Evolutionary conservation across 2,797 vertebrate genomes (phyloP).

Genomic region (Odontamblyopus rebecca): DNA sequence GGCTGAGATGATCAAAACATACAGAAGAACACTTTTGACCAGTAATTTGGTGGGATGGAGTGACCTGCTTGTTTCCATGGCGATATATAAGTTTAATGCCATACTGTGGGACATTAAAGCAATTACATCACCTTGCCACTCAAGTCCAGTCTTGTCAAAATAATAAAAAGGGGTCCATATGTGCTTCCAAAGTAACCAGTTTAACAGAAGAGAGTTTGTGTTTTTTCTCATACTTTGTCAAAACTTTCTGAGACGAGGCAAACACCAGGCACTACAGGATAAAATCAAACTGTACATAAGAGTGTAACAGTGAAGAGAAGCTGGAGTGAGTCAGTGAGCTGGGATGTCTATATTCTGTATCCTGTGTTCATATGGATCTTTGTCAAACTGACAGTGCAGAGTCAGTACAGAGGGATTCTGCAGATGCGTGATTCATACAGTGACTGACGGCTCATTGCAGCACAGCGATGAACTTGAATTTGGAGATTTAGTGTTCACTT

Average conservation of each 20-base stretch:
- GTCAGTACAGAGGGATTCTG: slow-evolving; percentile 19
- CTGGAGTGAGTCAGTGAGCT: slow-evolving; percentile 28
- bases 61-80: background rate
- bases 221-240: slow-evolving; percentile 23
- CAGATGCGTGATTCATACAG: slow-evolving; percentile 13
- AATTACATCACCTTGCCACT: background rate
- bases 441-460: slow-evolving; percentile 9
- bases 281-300: slow-evolving; percentile 23
- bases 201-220: background rate
- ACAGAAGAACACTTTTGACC: too few species aligned
- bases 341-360: slow-evolving; percentile 23
- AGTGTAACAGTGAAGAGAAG: slow-evolving; percentile 9
- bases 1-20: too few species aligned
- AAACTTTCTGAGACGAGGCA: slow-evolving; percentile 35
- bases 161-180: too few species aligned
- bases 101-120: background rate
- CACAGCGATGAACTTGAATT: slow-evolving; percentile 22
- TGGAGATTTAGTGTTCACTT: background rate
- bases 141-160: too few species aligned
- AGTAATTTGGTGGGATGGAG: too few species aligned
- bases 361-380: slow-evolving; percentile 16
- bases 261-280: slow-evolving; percentile 20
- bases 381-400: slow-evolving; percentile 18
- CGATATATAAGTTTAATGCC: background rate
- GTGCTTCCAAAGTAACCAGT: background rate